Conservation (phyloP, 1,140 invertebrate species). For the Cylas formicarius region DNA sequence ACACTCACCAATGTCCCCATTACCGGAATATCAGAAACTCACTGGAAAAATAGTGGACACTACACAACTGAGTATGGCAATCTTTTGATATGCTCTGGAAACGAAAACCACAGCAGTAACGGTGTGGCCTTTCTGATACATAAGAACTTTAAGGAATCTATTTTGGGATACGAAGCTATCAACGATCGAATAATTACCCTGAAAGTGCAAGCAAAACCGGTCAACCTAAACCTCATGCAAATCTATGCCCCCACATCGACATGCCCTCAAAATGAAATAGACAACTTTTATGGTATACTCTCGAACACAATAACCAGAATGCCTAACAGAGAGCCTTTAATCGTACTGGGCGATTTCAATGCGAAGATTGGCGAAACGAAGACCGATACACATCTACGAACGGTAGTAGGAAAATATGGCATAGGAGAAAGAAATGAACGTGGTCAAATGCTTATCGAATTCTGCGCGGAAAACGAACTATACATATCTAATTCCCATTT, state of each 20-base stretch:
- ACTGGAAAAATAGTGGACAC: too few species aligned
- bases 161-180: too few species aligned
- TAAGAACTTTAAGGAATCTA: too few species aligned
- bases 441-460: conserved; percentile 15
- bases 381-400: conserved; percentile 6
- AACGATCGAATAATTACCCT: too few species aligned
- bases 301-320: not conserved
- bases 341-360: conserved; percentile 19
- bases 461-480: conserved; percentile 17
- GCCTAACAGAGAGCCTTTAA: conserved; percentile 10
- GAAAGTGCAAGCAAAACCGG: too few species aligned
- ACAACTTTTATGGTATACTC: conserved; percentile 6
- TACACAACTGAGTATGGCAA: too few species aligned
- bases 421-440: conserved; percentile 13
- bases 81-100: too few species aligned
- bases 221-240: conserved; percentile 11
- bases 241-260: conserved; percentile 2
- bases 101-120: too few species aligned
- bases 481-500: too few species aligned
- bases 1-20: too few species aligned
- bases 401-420: conserved; percentile 13
- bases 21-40: too few species aligned
- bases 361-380: conserved; percentile 11
- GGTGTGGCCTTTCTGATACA: too few species aligned
- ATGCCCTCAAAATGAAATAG: not conserved